Percentiles rank a stretch among this genome's conserved stretches.
Evolutionary conservation across 2,888 invertebrate genomes (phyloP).

Genomic region (Pterostichus madidus): DNA sequence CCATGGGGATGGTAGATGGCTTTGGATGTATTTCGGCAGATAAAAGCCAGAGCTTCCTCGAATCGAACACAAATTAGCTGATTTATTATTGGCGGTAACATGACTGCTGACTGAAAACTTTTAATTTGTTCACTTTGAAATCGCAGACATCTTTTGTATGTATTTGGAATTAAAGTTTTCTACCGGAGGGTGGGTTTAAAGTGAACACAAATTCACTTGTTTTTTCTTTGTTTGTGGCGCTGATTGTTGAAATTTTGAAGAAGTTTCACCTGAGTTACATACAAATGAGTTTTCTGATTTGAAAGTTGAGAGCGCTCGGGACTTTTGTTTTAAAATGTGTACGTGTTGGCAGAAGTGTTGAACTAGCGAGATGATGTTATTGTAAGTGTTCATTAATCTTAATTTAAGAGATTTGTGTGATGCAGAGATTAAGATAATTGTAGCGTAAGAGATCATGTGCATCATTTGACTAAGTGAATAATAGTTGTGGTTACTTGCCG

Average conservation of each 20-base stretch:
- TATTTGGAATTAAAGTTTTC: slow-evolving; percentile 54
- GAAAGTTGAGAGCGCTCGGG: slow-evolving; percentile 26
- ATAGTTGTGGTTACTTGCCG: slow-evolving; percentile 3
- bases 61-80: slow-evolving; percentile 63
- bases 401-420: slow-evolving; percentile 31
- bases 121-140: slow-evolving; percentile 52
- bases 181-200: too few relatives aligned
- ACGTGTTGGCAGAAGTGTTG: not conserved
- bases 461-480: slow-evolving; percentile 45
- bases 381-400: slow-evolving; percentile 40
- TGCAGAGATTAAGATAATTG: slow-evolving; percentile 45
- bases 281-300: slow-evolving; percentile 54
- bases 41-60: slow-evolving; percentile 44
- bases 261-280: slow-evolving; percentile 51
- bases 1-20: not conserved
- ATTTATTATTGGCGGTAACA: slow-evolving; percentile 61
- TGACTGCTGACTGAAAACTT: slow-evolving; percentile 59
- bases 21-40: slow-evolving; percentile 20
- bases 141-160: slow-evolving; percentile 58
- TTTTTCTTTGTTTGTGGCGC: slow-evolving; percentile 55
- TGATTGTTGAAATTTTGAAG: slow-evolving; percentile 59
- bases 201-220: slow-evolving; percentile 32
- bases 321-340: slow-evolving; percentile 20
- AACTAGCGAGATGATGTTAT: slow-evolving; percentile 9
- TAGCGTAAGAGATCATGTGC: slow-evolving; percentile 35